Conservation (phyloP, 2,113 vertebrate genomes). For the Chamaea fasciata region DNA sequence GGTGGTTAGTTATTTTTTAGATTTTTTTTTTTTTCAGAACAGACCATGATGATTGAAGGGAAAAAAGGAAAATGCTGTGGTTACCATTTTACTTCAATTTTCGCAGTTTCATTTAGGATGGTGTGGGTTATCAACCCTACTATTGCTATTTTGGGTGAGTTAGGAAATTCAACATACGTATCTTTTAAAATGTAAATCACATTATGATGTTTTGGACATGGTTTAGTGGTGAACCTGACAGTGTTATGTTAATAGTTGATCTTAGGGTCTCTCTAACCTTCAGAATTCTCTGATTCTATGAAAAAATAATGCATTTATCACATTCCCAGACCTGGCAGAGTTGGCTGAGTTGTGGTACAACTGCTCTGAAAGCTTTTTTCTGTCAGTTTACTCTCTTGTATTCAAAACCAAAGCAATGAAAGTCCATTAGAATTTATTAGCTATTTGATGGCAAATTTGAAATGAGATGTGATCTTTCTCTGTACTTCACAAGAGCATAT, state of each 20-base stretch:
- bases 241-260: neutral
- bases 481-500: neutral
- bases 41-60: neutral
- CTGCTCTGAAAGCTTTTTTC: neutral
- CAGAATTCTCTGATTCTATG: neutral
- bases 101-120: neutral
- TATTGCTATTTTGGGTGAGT: neutral
- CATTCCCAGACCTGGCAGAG: neutral
- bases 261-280: neutral
- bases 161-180: neutral
- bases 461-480: neutral
- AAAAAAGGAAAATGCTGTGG: neutral
- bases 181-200: neutral
- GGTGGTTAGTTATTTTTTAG: neutral
- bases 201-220: neutral
- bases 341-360: neutral
- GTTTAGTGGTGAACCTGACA: neutral
- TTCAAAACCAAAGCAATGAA: neutral
- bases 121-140: neutral
- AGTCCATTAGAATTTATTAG: constrained; percentile 1
- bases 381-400: neutral
- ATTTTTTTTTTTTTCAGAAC: neutral
- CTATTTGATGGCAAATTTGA: neutral
- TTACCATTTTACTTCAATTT: neutral
- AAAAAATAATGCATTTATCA: neutral